A percentile compares a stretch with the other conserved stretches of the same genome.
These are phyloP conservation scores for Drosophila elegans DNA, from an alignment of 1,140 invertebrate species.

Conservation along the genomic window DNA sequence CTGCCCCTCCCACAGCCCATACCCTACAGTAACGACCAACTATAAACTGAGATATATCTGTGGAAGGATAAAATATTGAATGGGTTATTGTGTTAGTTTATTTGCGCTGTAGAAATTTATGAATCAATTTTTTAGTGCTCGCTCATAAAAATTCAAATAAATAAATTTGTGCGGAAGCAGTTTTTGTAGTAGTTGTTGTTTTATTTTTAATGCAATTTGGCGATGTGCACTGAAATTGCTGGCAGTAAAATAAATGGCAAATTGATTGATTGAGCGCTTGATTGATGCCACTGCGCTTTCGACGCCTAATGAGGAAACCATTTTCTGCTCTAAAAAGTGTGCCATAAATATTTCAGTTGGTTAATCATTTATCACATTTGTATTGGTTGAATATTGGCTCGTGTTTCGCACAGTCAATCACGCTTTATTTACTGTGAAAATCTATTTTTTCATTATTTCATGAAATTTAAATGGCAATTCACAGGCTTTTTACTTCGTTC, in stretches of 20 bases:
- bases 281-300: conserved; percentile 50
- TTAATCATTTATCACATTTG: conserved; percentile 20
- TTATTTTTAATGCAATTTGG: conserved; percentile 26
- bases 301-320: conserved; percentile 45
- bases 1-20: conserved; percentile 1
- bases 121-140: conserved; percentile 41
- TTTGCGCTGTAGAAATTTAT: conserved; percentile 42
- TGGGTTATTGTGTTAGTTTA: conserved; percentile 45
- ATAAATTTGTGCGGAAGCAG: conserved; percentile 27
- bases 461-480: neutral
- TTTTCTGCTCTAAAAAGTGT: conserved; percentile 34
- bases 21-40: conserved; percentile 32
- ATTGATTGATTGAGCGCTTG: conserved; percentile 66
- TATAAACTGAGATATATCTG: conserved; percentile 39
- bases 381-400: neutral
- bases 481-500: too few species aligned
- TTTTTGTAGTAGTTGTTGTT: conserved; percentile 8
- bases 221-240: conserved; percentile 47
- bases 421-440: neutral
- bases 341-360: conserved; percentile 20
- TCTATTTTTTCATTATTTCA: neutral
- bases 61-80: neutral
- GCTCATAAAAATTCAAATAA: conserved; percentile 41
- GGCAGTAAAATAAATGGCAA: conserved; percentile 58
- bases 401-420: neutral